phyloP scores from a whole-genome alignment of 2,888 invertebrate species.

The Cylindroiulus punctatus region DNA sequence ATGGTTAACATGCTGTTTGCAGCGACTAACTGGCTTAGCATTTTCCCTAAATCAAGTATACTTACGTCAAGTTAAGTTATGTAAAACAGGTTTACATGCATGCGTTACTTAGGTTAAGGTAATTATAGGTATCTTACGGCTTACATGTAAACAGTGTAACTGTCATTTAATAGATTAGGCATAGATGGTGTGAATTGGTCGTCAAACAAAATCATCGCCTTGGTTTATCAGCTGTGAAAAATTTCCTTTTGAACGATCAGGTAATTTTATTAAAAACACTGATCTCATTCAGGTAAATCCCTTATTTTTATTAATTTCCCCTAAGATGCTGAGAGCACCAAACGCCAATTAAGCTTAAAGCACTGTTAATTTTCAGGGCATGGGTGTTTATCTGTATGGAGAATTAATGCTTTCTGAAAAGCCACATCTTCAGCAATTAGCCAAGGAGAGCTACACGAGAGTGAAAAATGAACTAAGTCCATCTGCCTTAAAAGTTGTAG shows the following conservation, averaged over 20 bases:
- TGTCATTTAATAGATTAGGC: conserved; percentile 63
- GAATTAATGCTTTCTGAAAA: conserved; percentile 65
- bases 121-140: not conserved
- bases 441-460: conserved; percentile 61
- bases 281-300: too few species aligned
- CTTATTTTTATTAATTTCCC: too few species aligned
- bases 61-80: too few species aligned
- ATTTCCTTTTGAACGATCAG: conserved; percentile 65
- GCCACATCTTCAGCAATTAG: conserved; percentile 60
- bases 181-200: conserved; percentile 67
- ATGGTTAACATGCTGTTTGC: too few species aligned
- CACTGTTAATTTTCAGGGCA: conserved; percentile 63
- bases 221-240: conserved; percentile 61
- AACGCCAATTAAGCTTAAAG: too few species aligned
- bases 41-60: too few species aligned
- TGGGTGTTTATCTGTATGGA: conserved; percentile 68
- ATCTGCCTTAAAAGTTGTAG: conserved; percentile 54
- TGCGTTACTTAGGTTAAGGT: too few species aligned
- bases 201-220: conserved; percentile 62
- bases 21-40: too few species aligned
- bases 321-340: too few species aligned
- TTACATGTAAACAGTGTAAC: too few species aligned
- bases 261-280: too few species aligned
- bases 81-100: too few species aligned
- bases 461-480: conserved; percentile 62